Base-by-base conservation (phyloP, 2,888 invertebrate genomes). In the Nycteola revayana region DNA sequence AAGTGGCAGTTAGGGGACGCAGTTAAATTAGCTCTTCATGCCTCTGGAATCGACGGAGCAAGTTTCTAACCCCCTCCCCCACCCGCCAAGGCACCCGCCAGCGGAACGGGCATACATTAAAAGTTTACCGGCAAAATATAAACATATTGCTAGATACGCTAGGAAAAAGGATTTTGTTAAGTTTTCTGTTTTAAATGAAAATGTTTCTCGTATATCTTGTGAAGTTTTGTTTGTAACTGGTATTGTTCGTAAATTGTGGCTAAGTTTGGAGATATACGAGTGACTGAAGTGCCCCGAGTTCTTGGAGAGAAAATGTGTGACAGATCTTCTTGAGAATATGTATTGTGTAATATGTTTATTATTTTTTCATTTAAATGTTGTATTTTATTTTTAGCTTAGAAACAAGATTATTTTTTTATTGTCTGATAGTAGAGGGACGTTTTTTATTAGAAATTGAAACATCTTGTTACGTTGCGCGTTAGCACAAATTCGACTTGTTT, bases 1-100 rank as follows among this genome's bases (percentile, higher is more conserved):
- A 71, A 83, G 78, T 81, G 75, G 79, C 76, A 75, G 81, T 79
- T 74, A 74, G 77, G 70, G 71, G 76, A 78, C 75, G 79, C 73
- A 80, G 81, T 83, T 86, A 85, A 86, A 87, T 87, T 84, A 85
- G 85, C 85, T 86, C 75, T 83, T 77, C 76, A 70, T 75, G 83
- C 80, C 79, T 82, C 77, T 77, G 73, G 66, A 75, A 76, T 80
- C 79, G 84, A 78, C 76, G 73, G 82, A 76, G 75, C 69, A 79
- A 86, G 80, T 85, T 85, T 70, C 49, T 41, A 54, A 59, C 56
- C 66, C 47, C 51, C 44, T 60, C 46, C 46, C 36, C 43, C 26
- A 44, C 37, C 46, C 32, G 21, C 36, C 20, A 44, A 36, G 22
- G 40, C 34, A 39, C 50, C 48, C 72, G 67, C 62, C 52, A 45